Evolutionary conservation across 2,797 vertebrate genomes (phyloP).

Genomic region (Tachyglossus aculeatus): DNA sequence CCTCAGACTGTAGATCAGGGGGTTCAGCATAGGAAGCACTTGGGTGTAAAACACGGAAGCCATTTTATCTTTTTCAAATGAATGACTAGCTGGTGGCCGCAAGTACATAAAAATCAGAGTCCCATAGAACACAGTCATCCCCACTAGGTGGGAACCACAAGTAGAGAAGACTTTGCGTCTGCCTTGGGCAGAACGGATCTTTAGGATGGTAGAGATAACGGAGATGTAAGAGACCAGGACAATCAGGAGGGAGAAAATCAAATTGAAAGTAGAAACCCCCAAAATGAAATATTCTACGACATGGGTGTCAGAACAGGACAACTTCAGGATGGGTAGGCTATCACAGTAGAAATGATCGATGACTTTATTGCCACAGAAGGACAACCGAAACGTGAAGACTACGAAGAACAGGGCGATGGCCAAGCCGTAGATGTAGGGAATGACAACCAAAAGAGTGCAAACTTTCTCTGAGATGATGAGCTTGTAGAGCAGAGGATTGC

Average conservation of each 20-base stretch:
- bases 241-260: neutral
- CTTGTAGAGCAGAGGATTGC: slow-evolving; percentile 26
- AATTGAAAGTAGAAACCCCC: slow-evolving; percentile 34
- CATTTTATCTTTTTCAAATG: slow-evolving; percentile 27
- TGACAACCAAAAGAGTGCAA: slow-evolving; percentile 8
- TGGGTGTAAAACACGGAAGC: slow-evolving; percentile 29
- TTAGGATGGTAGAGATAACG: neutral
- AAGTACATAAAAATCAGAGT: slow-evolving; percentile 30
- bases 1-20: too few relatives aligned
- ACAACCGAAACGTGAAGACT: slow-evolving; percentile 33
- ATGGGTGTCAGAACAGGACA: slow-evolving; percentile 16
- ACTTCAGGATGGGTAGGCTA: slow-evolving; percentile 3
- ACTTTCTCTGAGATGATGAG: neutral
- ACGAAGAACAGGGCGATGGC: slow-evolving; percentile 35
- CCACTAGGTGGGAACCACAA: slow-evolving; percentile 12
- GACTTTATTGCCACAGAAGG: slow-evolving; percentile 21
- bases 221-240: neutral
- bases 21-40: slow-evolving; percentile 28
- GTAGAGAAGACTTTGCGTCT: slow-evolving; percentile 11
- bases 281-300: neutral
- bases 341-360: slow-evolving; percentile 53
- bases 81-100: slow-evolving; percentile 1
- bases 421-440: slow-evolving; percentile 13
- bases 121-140: slow-evolving; percentile 22
- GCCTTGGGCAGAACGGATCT: neutral